Percentiles rank a stretch among this genome's conserved stretches.
These are phyloP conservation scores for Trogon surrucura DNA, from an alignment of 2,113 vertebrate species.

Conservation along the genomic window DNA sequence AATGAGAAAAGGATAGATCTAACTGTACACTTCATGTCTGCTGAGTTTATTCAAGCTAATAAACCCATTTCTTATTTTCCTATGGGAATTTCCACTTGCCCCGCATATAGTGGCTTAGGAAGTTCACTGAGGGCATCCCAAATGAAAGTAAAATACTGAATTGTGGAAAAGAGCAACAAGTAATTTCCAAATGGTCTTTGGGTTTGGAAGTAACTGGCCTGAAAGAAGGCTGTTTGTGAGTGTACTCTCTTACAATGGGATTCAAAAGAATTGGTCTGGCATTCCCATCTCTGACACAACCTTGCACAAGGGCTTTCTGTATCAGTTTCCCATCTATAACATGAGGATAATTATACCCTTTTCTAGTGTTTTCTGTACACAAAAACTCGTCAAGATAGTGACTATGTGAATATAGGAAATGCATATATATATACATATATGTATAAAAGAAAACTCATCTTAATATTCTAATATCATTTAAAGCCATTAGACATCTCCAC, in stretches of 20 bases:
- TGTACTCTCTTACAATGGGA: background rate
- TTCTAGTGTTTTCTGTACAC: background rate
- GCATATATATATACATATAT: accelerated
- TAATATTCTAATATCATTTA: background rate
- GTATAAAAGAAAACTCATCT: background rate
- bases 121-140: background rate
- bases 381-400: background rate
- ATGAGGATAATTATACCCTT: background rate
- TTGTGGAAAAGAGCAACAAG: background rate
- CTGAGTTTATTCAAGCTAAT: background rate
- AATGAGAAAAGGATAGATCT: background rate
- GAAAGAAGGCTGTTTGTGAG: background rate
- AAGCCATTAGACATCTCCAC: background rate
- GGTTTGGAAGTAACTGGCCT: background rate
- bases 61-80: background rate
- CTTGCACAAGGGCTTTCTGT: background rate
- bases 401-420: background rate
- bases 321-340: background rate
- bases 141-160: background rate
- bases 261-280: background rate
- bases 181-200: background rate
- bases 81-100: background rate
- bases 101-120: background rate
- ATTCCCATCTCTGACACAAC: background rate
- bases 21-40: background rate